A percentile compares a stretch with the other conserved stretches of the same genome.
These are phyloP conservation scores for Gyps fulvus DNA, from an alignment of 2,113 vertebrate genomes.

Conservation along the genomic window DNA sequence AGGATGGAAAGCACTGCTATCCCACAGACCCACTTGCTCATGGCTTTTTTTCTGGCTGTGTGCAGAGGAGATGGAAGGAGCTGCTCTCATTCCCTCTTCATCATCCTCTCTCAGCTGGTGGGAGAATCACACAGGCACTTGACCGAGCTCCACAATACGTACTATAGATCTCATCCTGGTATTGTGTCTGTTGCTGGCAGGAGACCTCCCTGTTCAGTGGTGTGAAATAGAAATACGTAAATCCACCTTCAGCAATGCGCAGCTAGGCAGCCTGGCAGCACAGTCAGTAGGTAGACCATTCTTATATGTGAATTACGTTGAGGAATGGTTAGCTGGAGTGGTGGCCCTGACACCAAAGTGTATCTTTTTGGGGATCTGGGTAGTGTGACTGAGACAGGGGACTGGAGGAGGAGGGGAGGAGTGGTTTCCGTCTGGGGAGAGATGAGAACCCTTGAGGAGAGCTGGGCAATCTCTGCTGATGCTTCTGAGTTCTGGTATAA, in stretches of 20 bases:
- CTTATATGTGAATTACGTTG: background rate
- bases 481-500: background rate
- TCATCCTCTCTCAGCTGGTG: background rate
- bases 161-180: background rate
- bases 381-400: background rate
- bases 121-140: background rate
- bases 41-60: background rate
- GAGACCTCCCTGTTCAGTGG: background rate
- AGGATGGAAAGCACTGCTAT: background rate
- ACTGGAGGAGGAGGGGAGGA: background rate
- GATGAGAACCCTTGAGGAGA: background rate
- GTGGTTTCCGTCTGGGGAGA: background rate
- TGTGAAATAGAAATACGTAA: background rate
- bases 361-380: background rate
- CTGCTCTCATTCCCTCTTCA: background rate
- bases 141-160: background rate
- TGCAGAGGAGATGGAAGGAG: background rate
- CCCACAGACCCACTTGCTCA: background rate
- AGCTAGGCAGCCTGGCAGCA: background rate
- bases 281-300: background rate
- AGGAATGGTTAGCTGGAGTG: background rate
- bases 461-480: background rate
- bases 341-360: background rate
- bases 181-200: background rate
- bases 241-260: background rate